phyloP scores from a whole-genome alignment of 1,140 invertebrate species.

The Hesperophylax magnus region DNA sequence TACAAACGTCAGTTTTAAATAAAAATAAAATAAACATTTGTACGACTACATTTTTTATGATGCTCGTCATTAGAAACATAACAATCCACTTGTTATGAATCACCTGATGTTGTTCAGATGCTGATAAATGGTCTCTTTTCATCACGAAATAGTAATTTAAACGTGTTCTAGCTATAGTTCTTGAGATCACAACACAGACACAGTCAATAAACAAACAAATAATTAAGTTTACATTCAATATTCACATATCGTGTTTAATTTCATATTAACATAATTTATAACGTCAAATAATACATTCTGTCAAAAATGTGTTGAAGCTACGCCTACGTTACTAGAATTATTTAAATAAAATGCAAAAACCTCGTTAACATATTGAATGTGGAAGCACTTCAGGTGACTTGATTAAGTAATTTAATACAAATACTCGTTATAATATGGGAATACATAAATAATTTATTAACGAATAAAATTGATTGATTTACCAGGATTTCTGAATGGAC shows the following conservation, averaged over 20 bases:
- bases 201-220: constrained; percentile 35
- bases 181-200: background rate
- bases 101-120: too few species aligned
- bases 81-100: too few species aligned
- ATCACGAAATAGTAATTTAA: background rate
- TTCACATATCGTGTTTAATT: constrained; percentile 35
- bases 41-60: too few species aligned
- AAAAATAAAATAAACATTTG: too few species aligned
- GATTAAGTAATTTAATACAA: constrained; percentile 49
- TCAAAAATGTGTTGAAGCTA: constrained; percentile 48
- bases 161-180: background rate
- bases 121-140: constrained; percentile 14
- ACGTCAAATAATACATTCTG: constrained; percentile 47
- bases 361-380: constrained; percentile 45
- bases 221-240: constrained; percentile 34
- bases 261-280: constrained; percentile 52
- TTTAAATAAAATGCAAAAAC: constrained; percentile 50
- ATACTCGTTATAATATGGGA: constrained; percentile 17
- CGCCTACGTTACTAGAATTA: constrained; percentile 42
- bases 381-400: constrained; percentile 34
- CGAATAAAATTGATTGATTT: constrained; percentile 37
- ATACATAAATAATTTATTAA: constrained; percentile 42
- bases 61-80: too few species aligned
- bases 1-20: too few species aligned
- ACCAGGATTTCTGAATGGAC: constrained; percentile 4